phyloP scores from a whole-genome alignment of 2,113 vertebrate genomes.

The Scolopax mira region DNA sequence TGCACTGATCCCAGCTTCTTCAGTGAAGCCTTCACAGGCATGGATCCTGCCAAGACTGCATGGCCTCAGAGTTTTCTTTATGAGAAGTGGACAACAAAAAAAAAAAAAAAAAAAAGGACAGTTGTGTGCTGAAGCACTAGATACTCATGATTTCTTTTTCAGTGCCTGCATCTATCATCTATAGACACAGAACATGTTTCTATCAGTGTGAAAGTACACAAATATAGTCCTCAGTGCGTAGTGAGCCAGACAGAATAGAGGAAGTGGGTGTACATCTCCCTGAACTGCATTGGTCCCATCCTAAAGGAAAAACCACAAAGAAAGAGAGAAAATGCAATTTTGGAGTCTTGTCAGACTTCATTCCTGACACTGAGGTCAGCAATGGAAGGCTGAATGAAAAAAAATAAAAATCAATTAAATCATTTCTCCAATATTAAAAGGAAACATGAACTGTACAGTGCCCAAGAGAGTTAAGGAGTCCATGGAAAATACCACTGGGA shows the following conservation, averaged over 20 bases:
- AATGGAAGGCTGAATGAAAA: slow-evolving; percentile 20
- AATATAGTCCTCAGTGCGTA: not conserved
- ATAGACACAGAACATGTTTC: not conserved
- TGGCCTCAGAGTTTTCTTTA: not conserved
- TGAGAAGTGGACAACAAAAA: not conserved
- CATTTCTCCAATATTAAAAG: not conserved
- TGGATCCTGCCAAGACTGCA: not conserved
- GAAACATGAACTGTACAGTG: not conserved
- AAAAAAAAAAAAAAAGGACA: not conserved
- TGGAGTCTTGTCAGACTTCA: not conserved
- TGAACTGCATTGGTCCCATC: not conserved
- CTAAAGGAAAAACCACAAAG: not conserved
- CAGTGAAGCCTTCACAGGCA: not conserved
- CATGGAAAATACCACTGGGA: slow-evolving; percentile 11
- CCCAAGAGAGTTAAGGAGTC: not conserved
- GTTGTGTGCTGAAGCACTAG: not conserved
- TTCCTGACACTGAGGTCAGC: not conserved
- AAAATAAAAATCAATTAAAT: slow-evolving; percentile 44
- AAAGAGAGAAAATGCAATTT: not conserved
- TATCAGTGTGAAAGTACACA: not conserved
- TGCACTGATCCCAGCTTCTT: not conserved
- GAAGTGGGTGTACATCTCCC: not conserved
- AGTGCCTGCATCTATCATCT: not conserved
- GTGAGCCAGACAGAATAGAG: not conserved
- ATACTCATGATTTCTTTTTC: not conserved